A percentile compares a stretch with the other conserved stretches of the same genome.
Conservation (phyloP, 1,140 invertebrate species). For the Tetranychus urticae region DNA sequence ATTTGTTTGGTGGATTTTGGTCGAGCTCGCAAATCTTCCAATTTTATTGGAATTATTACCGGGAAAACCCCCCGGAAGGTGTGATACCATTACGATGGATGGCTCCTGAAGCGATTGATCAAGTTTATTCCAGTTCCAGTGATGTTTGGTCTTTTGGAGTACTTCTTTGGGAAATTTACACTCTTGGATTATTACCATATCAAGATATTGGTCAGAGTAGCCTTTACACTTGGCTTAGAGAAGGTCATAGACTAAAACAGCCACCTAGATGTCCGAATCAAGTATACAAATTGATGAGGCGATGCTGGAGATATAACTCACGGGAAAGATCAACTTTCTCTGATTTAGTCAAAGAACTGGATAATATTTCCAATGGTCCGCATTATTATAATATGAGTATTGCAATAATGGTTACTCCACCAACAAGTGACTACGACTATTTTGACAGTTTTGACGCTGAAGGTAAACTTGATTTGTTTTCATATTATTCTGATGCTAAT, state of each 20-base stretch:
- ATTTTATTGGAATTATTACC: constrained; percentile 87
- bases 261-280: constrained; percentile 69
- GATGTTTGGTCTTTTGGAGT: constrained; percentile 34
- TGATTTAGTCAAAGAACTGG: constrained; percentile 56
- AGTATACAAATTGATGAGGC: constrained; percentile 66
- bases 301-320: constrained; percentile 79
- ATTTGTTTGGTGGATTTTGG: too few species aligned
- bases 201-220: constrained; percentile 47
- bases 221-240: constrained; percentile 40
- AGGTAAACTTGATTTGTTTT: not conserved
- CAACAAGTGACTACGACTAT: not conserved
- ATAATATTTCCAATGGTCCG: constrained; percentile 56
- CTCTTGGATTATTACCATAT: constrained; percentile 69
- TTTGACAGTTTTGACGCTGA: not conserved
- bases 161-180: constrained; percentile 84
- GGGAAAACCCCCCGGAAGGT: constrained; percentile 89
- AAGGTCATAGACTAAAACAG: constrained; percentile 77
- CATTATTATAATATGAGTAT: constrained; percentile 17
- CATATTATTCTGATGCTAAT: not conserved
- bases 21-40: constrained; percentile 77
- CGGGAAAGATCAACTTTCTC: constrained; percentile 59
- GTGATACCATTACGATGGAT: constrained; percentile 94
- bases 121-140: constrained; percentile 16
- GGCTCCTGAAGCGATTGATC: constrained; percentile 28
- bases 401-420: not conserved